phyloP scores from a whole-genome alignment of 2,797 vertebrate species.

The Malacoraja senta region DNA sequence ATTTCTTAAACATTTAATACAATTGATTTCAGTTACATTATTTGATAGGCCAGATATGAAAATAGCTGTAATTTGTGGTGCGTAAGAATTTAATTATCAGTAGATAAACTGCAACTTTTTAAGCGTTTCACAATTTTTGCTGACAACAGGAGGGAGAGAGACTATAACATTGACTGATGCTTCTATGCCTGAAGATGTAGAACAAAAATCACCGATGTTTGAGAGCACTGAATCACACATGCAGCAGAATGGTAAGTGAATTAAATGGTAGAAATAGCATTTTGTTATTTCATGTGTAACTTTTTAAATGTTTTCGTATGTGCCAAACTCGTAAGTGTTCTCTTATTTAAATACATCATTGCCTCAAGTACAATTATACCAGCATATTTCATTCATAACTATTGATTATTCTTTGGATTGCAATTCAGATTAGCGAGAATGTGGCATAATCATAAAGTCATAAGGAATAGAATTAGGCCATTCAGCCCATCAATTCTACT shows the following conservation, averaged over 20 bases:
- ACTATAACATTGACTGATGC: conserved; percentile 59
- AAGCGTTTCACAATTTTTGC: not conserved
- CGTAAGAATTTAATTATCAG: not conserved
- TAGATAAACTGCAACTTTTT: not conserved
- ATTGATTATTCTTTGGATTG: not conserved
- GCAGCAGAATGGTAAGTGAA: conserved; percentile 45
- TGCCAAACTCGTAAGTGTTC: too few species aligned
- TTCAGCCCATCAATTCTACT: too few species aligned
- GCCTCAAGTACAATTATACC: not conserved
- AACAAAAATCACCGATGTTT: conserved; percentile 56
- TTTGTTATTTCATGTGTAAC: not conserved
- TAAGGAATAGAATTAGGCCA: too few species aligned
- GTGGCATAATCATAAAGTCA: too few species aligned
- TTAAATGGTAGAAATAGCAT: not conserved
- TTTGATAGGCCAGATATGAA: not conserved
- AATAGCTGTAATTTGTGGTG: not conserved
- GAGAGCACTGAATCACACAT: conserved; percentile 48
- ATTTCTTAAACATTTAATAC: not conserved
- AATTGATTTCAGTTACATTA: not conserved
- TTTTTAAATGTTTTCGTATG: too few species aligned
- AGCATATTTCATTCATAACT: not conserved
- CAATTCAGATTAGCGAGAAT: not conserved
- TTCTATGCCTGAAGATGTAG: conserved; percentile 57
- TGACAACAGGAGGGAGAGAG: conserved; percentile 70
- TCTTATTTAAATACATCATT: not conserved